Evolutionary conservation across 2,888 invertebrate species (phyloP), one percentile per base, ranked within the genome.

Genomic region (Acronicta alni): DNA sequence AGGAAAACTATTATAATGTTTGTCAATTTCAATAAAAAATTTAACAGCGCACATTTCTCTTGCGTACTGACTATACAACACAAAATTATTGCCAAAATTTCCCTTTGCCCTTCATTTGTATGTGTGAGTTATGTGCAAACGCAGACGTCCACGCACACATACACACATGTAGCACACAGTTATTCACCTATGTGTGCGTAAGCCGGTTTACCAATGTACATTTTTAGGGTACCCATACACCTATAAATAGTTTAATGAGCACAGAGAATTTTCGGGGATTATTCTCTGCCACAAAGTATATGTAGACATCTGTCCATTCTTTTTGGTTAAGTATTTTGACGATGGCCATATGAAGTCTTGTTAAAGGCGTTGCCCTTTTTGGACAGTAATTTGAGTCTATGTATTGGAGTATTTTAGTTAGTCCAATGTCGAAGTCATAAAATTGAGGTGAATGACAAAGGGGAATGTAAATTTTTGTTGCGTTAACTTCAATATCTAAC

Each of bases 51-150:
- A 67, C 86, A 84, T 76, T 44, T 0, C 67, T 0, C 41, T 72
- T 4, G 0, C 44, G 79, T 35, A 67, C 62, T 41, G 4, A 20
- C 57, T 68, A 42, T 80, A 84, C 59, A 69, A 80, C 69, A 82
- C 84, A 81, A 89, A 89, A 87, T 88, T 85, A 90, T 92, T 90
- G 89, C 92, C 93, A 83, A 93, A 93, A 90, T 93, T 92, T 92
- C 92, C 92, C 90, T 92, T 90, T 84, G 91, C 91, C 92, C 91
- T 92, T 88, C 80, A 49, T 55, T 37, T 52, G 57, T 32, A 10
- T 72, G 85, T 85, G 85, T 83, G 86, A 49, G 81, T 71, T 64
- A 77, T 81, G 79, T 80, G 80, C 83, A 66, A 41, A 77, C 74
- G 79, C 77, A 69, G 59, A 56, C 75, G 23, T 20, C 5, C 5